Conservation (phyloP, 2,797 vertebrate genomes). For the Mormyrops attenuatus region DNA sequence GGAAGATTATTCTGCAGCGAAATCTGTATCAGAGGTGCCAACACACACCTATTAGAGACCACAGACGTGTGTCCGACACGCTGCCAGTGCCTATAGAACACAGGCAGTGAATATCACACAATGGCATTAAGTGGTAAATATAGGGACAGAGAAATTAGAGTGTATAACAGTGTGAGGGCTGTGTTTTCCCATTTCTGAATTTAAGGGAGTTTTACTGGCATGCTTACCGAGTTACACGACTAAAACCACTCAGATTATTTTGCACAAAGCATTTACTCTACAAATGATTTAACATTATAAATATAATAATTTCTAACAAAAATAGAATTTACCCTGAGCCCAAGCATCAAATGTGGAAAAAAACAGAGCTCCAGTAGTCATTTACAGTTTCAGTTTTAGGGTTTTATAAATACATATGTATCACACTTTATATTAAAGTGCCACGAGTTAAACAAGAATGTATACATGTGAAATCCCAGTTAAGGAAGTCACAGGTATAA, state of each 20-base stretch:
- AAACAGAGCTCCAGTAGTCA: background rate
- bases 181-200: background rate
- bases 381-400: background rate
- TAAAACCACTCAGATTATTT: background rate
- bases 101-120: background rate
- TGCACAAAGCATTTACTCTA: background rate
- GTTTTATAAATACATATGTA: background rate
- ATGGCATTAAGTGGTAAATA: background rate
- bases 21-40: background rate
- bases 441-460: background rate
- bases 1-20: background rate
- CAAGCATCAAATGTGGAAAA: background rate
- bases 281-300: background rate
- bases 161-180: background rate
- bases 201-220: background rate
- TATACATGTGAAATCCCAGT: background rate
- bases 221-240: background rate
- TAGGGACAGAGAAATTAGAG: background rate
- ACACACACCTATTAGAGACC: conserved; percentile 1
- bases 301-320: background rate
- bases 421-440: background rate
- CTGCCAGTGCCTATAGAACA: background rate
- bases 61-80: background rate
- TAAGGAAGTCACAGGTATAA: background rate
- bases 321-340: background rate